phyloP scores from a whole-genome alignment of 2,113 vertebrate genomes.

The Ammospiza caudacuta region DNA sequence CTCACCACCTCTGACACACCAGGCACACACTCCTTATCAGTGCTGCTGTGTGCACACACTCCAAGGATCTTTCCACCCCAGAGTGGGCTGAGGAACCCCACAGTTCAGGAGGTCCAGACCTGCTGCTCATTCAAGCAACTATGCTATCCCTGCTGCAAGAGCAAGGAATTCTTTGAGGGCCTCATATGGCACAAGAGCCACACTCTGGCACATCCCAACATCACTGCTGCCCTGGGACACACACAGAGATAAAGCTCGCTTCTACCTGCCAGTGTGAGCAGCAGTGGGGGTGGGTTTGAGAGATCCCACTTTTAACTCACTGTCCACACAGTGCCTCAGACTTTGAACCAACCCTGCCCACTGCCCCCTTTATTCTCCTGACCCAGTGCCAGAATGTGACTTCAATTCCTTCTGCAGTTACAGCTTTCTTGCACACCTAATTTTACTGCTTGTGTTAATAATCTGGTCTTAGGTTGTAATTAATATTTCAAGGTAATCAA shows the following conservation, averaged over 20 bases:
- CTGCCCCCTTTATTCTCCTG: neutral
- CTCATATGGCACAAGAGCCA: neutral
- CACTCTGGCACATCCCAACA: neutral
- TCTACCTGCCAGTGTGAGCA: accelerated
- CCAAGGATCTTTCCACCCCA: neutral
- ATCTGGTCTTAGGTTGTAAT: neutral
- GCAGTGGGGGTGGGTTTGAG: neutral
- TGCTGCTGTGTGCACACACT: neutral
- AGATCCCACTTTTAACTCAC: neutral
- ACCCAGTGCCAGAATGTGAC: neutral
- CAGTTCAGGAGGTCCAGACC: accelerated
- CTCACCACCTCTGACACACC: neutral
- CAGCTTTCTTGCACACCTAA: neutral
- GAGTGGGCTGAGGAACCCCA: neutral
- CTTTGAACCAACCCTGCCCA: neutral
- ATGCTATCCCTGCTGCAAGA: neutral
- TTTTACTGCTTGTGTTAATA: neutral
- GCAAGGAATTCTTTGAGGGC: neutral
- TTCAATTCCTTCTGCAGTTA: neutral
- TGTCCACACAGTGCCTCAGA: neutral
- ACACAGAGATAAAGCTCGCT: neutral
- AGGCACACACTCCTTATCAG: neutral
- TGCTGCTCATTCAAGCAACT: neutral
- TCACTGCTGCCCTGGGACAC: neutral
- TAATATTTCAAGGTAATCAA: neutral